phyloP scores from a whole-genome alignment of 2,797 vertebrate genomes.

The Syndactyla subalaris region DNA sequence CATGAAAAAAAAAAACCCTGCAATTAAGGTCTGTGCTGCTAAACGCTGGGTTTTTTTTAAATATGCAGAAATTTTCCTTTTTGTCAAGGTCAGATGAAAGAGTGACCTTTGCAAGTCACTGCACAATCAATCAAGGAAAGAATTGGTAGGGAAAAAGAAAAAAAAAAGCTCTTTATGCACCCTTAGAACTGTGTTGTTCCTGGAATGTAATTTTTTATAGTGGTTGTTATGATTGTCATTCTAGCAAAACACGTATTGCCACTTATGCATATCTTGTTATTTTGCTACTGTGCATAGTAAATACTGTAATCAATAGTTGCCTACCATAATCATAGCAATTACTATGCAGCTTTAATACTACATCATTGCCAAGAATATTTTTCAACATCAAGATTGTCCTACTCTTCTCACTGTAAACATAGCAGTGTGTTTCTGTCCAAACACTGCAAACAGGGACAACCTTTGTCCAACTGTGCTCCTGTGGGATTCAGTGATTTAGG shows the following conservation, averaged over 20 bases:
- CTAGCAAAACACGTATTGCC: background rate
- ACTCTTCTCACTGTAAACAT: background rate
- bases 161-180: background rate
- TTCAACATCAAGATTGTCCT: background rate
- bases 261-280: background rate
- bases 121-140: background rate
- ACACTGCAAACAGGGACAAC: background rate
- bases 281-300: background rate
- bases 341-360: background rate
- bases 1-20: background rate
- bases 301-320: background rate
- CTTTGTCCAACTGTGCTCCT: background rate
- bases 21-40: background rate
- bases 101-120: background rate
- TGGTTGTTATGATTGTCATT: background rate
- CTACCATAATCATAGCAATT: background rate
- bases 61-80: background rate
- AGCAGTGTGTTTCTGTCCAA: background rate
- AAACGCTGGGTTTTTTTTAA: background rate
- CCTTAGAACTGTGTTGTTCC: background rate
- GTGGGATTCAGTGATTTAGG: background rate
- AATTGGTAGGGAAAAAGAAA: background rate
- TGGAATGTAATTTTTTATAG: background rate
- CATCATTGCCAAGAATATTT: background rate
- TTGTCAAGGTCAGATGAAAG: background rate